A percentile compares a stretch with the other conserved stretches of the same genome.
Conservation (phyloP, 2,797 vertebrate species). For the Girardinus metallicus region DNA sequence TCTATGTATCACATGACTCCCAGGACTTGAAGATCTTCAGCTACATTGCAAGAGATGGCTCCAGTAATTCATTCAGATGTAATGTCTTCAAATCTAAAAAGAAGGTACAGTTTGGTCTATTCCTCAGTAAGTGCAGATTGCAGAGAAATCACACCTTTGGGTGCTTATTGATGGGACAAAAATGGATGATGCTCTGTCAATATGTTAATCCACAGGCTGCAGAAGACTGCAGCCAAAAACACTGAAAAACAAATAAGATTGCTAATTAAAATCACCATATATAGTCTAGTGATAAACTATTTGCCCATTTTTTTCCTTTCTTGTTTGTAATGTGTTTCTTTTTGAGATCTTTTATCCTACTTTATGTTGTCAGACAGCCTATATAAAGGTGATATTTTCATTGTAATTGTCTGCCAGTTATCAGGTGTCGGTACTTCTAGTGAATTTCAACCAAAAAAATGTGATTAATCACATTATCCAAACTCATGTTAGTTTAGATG, state of each 20-base stretch:
- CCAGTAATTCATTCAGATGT: conserved; percentile 87
- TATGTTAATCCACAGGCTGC: background rate
- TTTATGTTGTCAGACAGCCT: background rate
- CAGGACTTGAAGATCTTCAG: conserved; percentile 91
- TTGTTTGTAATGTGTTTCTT: background rate
- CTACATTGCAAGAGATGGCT: conserved; percentile 87
- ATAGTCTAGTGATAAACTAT: background rate
- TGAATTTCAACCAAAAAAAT: background rate
- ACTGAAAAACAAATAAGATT: background rate
- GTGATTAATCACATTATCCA: background rate
- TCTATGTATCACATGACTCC: conserved; percentile 89
- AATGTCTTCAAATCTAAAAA: conserved; percentile 93
- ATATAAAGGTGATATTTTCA: background rate
- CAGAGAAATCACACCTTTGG: background rate
- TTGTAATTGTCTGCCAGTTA: background rate
- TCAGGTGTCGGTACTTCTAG: background rate
- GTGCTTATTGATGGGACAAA: background rate
- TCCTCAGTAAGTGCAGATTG: background rate
- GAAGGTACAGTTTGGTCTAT: conserved; percentile 76
- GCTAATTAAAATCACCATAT: background rate
- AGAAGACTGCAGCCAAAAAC: background rate
- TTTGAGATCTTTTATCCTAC: background rate
- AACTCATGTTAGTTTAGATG: background rate
- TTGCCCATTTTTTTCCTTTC: background rate
- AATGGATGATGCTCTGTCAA: background rate